Percentiles rank a stretch among this genome's conserved stretches.
phyloP scores from a whole-genome alignment of 1,140 invertebrate species.

The Cephus cinctus region DNA sequence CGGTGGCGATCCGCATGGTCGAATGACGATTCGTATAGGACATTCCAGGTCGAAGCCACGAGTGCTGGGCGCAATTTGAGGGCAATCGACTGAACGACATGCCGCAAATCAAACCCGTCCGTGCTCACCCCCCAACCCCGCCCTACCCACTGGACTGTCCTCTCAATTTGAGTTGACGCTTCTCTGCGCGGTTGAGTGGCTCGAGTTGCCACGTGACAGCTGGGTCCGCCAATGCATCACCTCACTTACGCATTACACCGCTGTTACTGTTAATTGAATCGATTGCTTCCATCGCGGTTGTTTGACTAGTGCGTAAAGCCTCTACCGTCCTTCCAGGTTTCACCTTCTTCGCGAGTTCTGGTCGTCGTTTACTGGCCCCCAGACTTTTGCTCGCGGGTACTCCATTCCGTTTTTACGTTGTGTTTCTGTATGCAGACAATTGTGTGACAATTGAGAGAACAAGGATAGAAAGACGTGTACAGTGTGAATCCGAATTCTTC shows the following conservation, averaged over 20 bases:
- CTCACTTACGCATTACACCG: constrained; percentile 31
- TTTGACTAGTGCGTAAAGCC: constrained; percentile 11
- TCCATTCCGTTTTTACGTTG: no score
- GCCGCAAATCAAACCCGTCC: constrained; percentile 51
- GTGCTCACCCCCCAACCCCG: constrained; percentile 22
- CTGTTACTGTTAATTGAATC: constrained; percentile 45
- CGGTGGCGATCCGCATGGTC: constrained; percentile 11
- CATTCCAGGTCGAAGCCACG: constrained; percentile 34
- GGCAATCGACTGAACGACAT: constrained; percentile 54
- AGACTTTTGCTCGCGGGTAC: no score
- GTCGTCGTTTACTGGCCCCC: no score
- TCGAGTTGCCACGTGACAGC: constrained; percentile 31
- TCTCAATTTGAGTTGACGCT: constrained; percentile 36
- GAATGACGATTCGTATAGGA: constrained; percentile 1
- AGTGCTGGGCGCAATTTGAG: constrained; percentile 45
- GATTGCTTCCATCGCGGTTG: constrained; percentile 32
- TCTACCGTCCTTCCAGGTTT: no score
- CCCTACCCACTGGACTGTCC: constrained; percentile 18
- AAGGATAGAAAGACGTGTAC: no score
- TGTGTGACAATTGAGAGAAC: no score
- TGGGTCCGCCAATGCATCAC: constrained; percentile 37
- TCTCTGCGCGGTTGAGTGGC: constrained; percentile 22
- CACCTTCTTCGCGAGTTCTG: no score
- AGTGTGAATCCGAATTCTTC: no score
- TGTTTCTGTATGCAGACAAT: no score